Conservation (phyloP, 1,140 invertebrate genomes). For the Nylanderia fulva region DNA sequence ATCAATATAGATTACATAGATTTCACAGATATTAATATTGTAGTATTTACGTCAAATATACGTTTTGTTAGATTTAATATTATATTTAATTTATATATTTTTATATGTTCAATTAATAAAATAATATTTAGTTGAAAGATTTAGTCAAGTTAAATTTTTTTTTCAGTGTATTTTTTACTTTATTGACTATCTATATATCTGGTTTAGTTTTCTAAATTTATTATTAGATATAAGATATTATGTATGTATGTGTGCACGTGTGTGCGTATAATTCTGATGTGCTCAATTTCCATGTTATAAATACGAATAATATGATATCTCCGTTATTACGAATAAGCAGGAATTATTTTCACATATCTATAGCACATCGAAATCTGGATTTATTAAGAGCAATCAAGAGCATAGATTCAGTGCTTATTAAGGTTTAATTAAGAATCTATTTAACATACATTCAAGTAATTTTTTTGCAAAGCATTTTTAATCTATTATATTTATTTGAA, state of each 20-base stretch:
- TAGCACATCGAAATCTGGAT: neutral
- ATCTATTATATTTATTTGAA: neutral
- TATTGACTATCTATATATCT: neutral
- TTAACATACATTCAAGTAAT: neutral
- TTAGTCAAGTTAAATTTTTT: too few species aligned
- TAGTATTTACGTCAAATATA: too few species aligned
- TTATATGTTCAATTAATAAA: too few species aligned
- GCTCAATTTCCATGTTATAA: neutral
- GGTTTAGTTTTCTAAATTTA: conserved; percentile 25
- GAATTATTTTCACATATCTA: neutral
- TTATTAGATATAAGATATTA: neutral
- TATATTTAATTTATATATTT: too few species aligned
- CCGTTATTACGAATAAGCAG: neutral
- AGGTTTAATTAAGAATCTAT: neutral
- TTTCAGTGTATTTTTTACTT: conserved; percentile 36
- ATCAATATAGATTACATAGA: neutral
- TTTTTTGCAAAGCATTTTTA: neutral
- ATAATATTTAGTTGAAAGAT: too few species aligned
- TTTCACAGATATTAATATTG: too few species aligned
- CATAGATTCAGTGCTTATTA: neutral
- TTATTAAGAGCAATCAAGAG: neutral
- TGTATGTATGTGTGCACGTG: neutral
- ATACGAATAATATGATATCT: neutral
- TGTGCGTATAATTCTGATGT: neutral
- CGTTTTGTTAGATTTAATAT: too few species aligned